Evolutionary conservation across 1,140 invertebrate genomes (phyloP), one percentile per base, ranked within the genome.

Genomic region (Notospermus geniculatus): DNA sequence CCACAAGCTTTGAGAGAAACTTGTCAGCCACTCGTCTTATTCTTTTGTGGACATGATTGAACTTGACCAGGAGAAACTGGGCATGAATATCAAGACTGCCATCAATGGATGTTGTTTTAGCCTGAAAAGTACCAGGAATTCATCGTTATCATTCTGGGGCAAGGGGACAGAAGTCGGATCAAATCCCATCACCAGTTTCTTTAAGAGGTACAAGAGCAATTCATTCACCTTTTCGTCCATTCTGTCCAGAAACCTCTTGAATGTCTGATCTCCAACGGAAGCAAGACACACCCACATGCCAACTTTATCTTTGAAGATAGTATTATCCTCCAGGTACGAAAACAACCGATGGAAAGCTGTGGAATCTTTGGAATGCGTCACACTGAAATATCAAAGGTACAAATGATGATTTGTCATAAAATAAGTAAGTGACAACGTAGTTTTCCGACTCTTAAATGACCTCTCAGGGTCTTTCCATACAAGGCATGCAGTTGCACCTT

Each of bases 1-100:
- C 93, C 0, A 98, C 92, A 28, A 99, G 83, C 19, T 88, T 88
- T 0, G 91, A 91, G 0, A 99, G 83, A 84, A 94, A 97, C 68
- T 90, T 92, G 83, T 99, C 97, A 25, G 95, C 95, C 13, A 97
- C 92, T 28, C 91, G 82, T 64, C 96, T 82, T 36, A 99, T 97
- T 77, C 95, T 90, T 66, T 94, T 93, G 75, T 98, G 91, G 27
- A 95, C 90, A 78, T 98, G 91, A 83, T 98, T 99, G 80, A 99
- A 99, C 80, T 95, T 92, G 11, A 99, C 91, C 39, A 99, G 79
- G 4, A 99, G 84, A 72, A 97, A 95, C 73, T 96, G 93, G 0
- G 94, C 93, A 82, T 97, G 93, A 52, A 86, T 86, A 73, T 97
- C 95, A n/a, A 98, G 81, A 66, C 97, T 93, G 29, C 86, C 84